These are phyloP conservation scores for Phocoena phocoena DNA, from an alignment of 2,113 vertebrate genomes.

Conservation along the genomic window DNA sequence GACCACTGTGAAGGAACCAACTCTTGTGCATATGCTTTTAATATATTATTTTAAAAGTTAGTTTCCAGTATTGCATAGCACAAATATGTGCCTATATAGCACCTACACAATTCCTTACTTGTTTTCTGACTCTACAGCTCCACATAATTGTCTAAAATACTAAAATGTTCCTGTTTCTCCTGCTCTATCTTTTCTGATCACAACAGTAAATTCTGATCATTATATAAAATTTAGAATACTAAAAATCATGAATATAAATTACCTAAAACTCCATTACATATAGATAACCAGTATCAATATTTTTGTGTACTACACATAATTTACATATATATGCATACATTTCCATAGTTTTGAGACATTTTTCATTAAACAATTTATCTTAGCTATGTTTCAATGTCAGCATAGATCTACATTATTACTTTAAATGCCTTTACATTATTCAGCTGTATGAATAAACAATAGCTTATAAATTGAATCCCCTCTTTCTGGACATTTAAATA, in stretches of 20 bases:
- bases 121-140: not conserved
- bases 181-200: not conserved
- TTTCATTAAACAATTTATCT: conserved; percentile 12
- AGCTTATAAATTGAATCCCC: not conserved
- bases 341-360: not conserved
- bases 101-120: not conserved
- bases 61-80: not conserved
- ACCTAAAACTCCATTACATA: not conserved
- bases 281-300: not conserved
- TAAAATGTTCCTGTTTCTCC: not conserved
- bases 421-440: conserved; percentile 19
- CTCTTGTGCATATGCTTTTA: not conserved
- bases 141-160: not conserved
- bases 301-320: not conserved
- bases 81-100: not conserved
- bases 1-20: not conserved
- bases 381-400: not conserved
- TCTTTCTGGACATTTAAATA: not conserved
- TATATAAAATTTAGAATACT: not conserved
- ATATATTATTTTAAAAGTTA: not conserved
- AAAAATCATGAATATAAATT: not conserved
- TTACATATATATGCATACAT: not conserved
- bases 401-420: not conserved
- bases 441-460: not conserved
- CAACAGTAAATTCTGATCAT: not conserved